phyloP scores from a whole-genome alignment of 2,797 vertebrate species.

The Spondyliosoma cantharus region DNA sequence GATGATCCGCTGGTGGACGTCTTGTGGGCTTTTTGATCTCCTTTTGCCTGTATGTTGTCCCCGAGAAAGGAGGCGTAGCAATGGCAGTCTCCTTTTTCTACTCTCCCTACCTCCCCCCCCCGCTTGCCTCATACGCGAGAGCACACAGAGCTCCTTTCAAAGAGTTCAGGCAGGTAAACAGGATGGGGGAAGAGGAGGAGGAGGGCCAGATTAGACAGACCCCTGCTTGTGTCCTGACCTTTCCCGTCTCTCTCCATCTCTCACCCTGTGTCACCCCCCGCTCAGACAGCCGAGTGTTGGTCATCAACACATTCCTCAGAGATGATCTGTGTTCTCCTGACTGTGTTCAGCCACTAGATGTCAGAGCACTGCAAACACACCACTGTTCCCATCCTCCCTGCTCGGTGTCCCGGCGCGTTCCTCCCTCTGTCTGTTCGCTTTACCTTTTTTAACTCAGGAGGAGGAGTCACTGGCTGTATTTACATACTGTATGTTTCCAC shows the following conservation, averaged over 20 bases:
- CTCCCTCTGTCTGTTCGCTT: slow-evolving; percentile 29
- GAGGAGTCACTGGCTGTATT: slow-evolving; percentile 70
- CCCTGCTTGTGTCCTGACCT: slow-evolving; percentile 66
- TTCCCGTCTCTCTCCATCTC: slow-evolving; percentile 33
- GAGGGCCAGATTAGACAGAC: slow-evolving; percentile 66
- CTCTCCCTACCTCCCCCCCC: slow-evolving; percentile 40
- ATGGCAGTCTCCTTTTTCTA: slow-evolving; percentile 33
- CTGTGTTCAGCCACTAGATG: slow-evolving; percentile 58
- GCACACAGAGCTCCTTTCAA: slow-evolving; percentile 72
- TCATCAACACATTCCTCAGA: slow-evolving; percentile 46
- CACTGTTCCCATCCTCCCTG: background rate
- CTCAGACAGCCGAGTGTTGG: background rate
- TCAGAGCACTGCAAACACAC: slow-evolving; percentile 33
- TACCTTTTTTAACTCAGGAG: slow-evolving; percentile 52
- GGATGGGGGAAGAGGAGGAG: slow-evolving; percentile 54
- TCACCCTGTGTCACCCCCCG: slow-evolving; percentile 19
- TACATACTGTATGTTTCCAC: slow-evolving; percentile 67
- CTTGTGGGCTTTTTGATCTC: slow-evolving; percentile 22
- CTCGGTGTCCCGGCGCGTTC: slow-evolving; percentile 8
- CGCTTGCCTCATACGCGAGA: slow-evolving; percentile 30
- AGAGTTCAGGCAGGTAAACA: slow-evolving; percentile 77
- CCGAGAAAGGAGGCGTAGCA: slow-evolving; percentile 26
- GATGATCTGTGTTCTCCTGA: slow-evolving; percentile 9
- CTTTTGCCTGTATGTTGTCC: slow-evolving; percentile 35
- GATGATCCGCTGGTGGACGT: slow-evolving; percentile 30